phyloP scores from a whole-genome alignment of 2,888 invertebrate genomes.

The Scotopteryx bipunctaria region DNA sequence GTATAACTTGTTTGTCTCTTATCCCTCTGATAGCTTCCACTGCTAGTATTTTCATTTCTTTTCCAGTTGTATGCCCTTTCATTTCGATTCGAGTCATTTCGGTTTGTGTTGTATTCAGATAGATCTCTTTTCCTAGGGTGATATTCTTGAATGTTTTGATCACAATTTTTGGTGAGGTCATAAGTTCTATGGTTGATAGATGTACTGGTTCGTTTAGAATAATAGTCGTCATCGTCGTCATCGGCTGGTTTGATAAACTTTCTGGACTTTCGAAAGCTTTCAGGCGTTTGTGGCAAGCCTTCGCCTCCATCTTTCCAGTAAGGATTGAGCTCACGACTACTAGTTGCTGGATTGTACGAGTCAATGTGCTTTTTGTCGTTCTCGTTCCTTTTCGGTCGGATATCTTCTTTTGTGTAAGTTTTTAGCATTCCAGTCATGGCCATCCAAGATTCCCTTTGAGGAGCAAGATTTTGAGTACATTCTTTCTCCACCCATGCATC shows the following conservation, averaged over 20 bases:
- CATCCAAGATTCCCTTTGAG: conserved; percentile 91
- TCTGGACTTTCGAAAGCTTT: conserved; percentile 62
- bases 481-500: conserved; percentile 86
- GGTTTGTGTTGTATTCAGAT: conserved; percentile 25
- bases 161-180: conserved; percentile 18
- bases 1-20: not conserved
- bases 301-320: conserved; percentile 96
- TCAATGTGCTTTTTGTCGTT: conserved; percentile 80
- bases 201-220: conserved; percentile 36
- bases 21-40: conserved; percentile 17
- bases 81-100: conserved; percentile 27
- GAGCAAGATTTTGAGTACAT: conserved; percentile 34
- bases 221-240: conserved; percentile 61
- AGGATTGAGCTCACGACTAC: conserved; percentile 92
- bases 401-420: conserved; percentile 73
- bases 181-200: conserved; percentile 25
- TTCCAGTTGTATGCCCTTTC: conserved; percentile 52
- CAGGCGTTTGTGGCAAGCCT: conserved; percentile 87
- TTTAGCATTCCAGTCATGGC: conserved; percentile 82
- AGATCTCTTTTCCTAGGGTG: conserved; percentile 1
- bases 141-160: conserved; percentile 6
- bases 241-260: conserved; percentile 68
- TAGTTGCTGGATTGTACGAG: conserved; percentile 87
- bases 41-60: conserved; percentile 37
- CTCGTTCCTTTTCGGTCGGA: conserved; percentile 75